Evolutionary conservation across 2,888 invertebrate species (phyloP).

Genomic region (Drosophila recens): DNA sequence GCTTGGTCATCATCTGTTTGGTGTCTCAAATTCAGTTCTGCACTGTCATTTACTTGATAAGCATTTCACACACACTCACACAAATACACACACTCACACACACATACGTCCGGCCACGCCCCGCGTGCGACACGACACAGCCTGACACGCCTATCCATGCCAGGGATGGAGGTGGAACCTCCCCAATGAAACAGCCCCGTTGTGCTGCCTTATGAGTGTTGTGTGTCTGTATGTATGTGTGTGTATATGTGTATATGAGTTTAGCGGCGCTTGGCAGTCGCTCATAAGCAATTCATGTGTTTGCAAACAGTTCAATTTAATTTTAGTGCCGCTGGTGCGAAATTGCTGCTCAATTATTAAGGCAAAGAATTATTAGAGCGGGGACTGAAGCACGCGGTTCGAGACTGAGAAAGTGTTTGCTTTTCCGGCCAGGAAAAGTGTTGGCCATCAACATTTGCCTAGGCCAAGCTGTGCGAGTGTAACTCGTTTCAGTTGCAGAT

Average conservation of each 20-base stretch:
- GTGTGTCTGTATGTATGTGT: conserved; percentile 6
- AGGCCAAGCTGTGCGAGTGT: neutral
- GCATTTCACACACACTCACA: conserved; percentile 48
- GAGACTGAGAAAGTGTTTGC: conserved; percentile 19
- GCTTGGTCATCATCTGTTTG: conserved; percentile 77
- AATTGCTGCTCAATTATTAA: conserved; percentile 80
- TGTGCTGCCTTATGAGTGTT: neutral
- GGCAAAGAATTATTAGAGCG: conserved; percentile 72
- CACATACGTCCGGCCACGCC: conserved; percentile 34
- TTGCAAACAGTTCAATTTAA: conserved; percentile 82
- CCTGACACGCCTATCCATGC: conserved; percentile 55
- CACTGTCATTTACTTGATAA: conserved; percentile 79
- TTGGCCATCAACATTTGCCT: conserved; percentile 24
- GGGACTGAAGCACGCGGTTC: conserved; percentile 18
- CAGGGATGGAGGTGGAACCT: neutral
- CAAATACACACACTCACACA: conserved; percentile 12
- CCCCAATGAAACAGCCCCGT: neutral
- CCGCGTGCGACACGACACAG: conserved; percentile 56
- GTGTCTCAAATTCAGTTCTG: conserved; percentile 63
- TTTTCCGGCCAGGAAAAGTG: conserved; percentile 3
- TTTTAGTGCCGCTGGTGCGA: conserved; percentile 80
- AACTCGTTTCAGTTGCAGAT: conserved; percentile 32
- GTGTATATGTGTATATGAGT: conserved; percentile 58
- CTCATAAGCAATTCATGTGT: conserved; percentile 81
- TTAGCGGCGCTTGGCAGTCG: conserved; percentile 46